A percentile compares a stretch with the other conserved stretches of the same genome.
Conservation (phyloP, 1,140 invertebrate species). For the Mizuhopecten yessoensis region DNA sequence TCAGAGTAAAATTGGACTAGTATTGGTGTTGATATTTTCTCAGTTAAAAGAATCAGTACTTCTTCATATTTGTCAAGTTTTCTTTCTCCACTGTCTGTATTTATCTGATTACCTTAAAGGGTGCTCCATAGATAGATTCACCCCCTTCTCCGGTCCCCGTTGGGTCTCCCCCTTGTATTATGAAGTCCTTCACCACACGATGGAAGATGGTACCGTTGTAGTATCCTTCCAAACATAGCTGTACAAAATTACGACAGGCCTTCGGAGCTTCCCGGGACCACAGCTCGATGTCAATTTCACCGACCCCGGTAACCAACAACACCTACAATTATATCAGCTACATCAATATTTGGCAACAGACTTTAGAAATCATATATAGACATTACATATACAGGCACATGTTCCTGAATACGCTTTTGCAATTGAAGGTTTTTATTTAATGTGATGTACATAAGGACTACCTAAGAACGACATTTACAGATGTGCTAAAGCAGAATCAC, state of each 20-base stretch:
- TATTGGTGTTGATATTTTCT: too few species aligned
- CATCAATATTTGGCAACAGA: not conserved
- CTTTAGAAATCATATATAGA: too few species aligned
- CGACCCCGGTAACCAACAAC: constrained; percentile 94
- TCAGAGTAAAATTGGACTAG: too few species aligned
- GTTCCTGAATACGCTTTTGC: too few species aligned
- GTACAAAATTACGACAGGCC: constrained; percentile 98
- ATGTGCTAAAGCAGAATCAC: too few species aligned
- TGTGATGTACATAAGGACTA: too few species aligned
- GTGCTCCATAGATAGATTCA: constrained; percentile 96
- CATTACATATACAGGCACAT: too few species aligned
- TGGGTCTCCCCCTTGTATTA: constrained; percentile 98
- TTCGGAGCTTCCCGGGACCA: constrained; percentile 98
- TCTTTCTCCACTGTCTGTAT: too few species aligned
- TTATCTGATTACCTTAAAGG: constrained; percentile 96
- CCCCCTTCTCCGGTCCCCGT: constrained; percentile 90
- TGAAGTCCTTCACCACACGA: constrained; percentile 94
- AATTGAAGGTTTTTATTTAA: too few species aligned
- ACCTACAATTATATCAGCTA: constrained; percentile 86
- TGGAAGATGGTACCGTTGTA: constrained; percentile 97
- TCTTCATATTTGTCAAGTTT: too few species aligned
- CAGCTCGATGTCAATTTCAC: constrained; percentile 98
- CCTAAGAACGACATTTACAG: too few species aligned
- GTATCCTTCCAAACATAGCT: constrained; percentile 98
- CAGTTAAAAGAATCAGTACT: too few species aligned